Conservation (phyloP, 2,113 vertebrate genomes). For the Micronycteris hirsuta region DNA sequence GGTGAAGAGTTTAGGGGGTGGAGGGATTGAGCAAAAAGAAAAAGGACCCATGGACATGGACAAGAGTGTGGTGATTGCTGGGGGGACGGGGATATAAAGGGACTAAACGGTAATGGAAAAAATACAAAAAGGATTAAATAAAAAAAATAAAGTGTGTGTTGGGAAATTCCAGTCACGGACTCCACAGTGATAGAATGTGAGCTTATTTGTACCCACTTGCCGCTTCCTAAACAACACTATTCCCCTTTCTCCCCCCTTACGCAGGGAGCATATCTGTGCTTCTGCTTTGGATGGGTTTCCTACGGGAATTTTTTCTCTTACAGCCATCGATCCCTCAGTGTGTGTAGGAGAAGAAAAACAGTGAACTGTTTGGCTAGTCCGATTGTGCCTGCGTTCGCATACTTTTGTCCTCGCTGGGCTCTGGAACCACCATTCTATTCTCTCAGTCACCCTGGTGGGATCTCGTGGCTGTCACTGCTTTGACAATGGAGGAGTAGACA, state of each 20-base stretch:
- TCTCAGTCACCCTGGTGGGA: neutral
- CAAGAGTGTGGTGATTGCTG: no score
- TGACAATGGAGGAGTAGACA: neutral
- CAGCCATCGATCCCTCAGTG: neutral
- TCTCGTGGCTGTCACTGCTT: neutral
- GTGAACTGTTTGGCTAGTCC: neutral
- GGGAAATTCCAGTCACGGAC: neutral
- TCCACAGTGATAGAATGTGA: neutral
- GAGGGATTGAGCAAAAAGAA: no score
- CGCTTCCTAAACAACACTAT: neutral
- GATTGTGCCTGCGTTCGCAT: neutral
- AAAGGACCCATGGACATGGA: no score
- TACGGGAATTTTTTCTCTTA: neutral
- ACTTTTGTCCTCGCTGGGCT: neutral
- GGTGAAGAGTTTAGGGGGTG: no score
- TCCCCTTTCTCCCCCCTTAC: neutral
- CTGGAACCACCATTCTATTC: neutral
- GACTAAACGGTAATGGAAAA: no score
- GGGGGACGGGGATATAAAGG: no score
- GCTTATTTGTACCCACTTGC: neutral
- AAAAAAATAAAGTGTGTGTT: neutral
- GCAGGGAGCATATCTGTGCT: neutral
- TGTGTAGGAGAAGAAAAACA: neutral
- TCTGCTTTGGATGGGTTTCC: neutral
- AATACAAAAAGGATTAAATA: no score